Evolutionary conservation across 1,140 invertebrate genomes (phyloP), one percentile per base, ranked within the genome.

Genomic region (Bombus affinis): DNA sequence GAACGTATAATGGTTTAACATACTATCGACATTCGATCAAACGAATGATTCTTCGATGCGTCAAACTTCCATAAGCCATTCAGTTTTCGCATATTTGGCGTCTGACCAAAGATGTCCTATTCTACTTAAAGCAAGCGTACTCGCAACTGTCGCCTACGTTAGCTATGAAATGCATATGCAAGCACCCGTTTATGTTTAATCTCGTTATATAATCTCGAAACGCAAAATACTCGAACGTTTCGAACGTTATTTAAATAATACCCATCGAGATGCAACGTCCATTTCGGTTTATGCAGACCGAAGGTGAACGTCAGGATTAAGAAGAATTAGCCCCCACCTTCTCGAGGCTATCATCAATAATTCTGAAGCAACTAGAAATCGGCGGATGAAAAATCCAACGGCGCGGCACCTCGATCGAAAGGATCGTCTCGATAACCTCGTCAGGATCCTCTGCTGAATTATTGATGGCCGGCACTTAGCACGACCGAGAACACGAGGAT

Each of bases 371-470:
- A 68, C 35, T 57, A 47, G 47, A 70, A 74, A 81, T 85, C 59
- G 44, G 32, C 82, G 81, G 66, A 84, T 81, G 83, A 74, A 86
- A 81, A 81, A 73, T 80, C 76, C 76, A 72, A 47, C 47, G 78
- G 18, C 70, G 77, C 22, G 59, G 28, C 42, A 53, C 47, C 47
- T 57, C 85, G 71, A 78, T 39, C 78, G 79, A 65, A 73, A 85
- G 77, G 77, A 84, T 70, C 68, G 72, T 75, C 77, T 39, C 66
- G 79, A 85, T 93, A 93, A 93, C 91, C 92, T 94, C 91, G 91
- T 94, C 92, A 93, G 91, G 92, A 92, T 91, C 89, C 90, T 85
- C 91, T 93, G 83, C 92, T 94, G 93, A 94, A 94, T 94, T 94
- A 94, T 94, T 94, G 93, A 94, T 94, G 91, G 72, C 83, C 85